Percentiles rank a stretch among this genome's conserved stretches.
Evolutionary conservation across 2,797 vertebrate species (phyloP).

Genomic region (Pterois miles): DNA sequence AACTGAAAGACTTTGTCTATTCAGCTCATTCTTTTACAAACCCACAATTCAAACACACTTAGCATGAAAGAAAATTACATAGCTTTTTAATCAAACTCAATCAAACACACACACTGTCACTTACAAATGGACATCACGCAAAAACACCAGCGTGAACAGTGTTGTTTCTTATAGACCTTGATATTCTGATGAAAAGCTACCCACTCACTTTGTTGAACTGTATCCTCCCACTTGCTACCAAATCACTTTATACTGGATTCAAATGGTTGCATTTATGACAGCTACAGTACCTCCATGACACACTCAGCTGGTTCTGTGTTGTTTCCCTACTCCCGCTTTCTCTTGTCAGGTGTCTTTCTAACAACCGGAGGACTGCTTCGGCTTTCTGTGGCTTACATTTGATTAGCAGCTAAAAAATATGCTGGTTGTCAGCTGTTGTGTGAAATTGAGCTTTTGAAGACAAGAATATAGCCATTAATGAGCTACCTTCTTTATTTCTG

Average conservation of each 20-base stretch:
- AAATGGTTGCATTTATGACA: conserved; percentile 27
- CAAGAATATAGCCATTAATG: conserved; percentile 56
- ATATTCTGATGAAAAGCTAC: background rate
- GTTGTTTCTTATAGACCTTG: background rate
- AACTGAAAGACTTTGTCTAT: background rate
- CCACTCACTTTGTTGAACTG: background rate
- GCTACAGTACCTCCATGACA: conserved; percentile 15
- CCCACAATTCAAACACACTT: background rate
- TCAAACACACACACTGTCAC: background rate
- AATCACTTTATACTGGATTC: conserved; percentile 14
- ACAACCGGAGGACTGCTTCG: conserved; percentile 40
- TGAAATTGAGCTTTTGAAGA: conserved; percentile 61
- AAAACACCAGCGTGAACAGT: background rate
- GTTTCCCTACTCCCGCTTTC: conserved; percentile 9
- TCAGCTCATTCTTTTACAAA: background rate
- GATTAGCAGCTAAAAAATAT: conserved; percentile 58
- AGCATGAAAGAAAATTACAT: background rate
- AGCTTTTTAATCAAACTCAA: background rate
- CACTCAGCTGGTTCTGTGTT: conserved; percentile 20
- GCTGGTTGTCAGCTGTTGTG: conserved; percentile 39
- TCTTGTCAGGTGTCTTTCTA: conserved; percentile 40
- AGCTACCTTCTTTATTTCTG: conserved; percentile 52
- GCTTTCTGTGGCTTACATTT: conserved; percentile 42
- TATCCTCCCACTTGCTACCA: conserved; percentile 6
- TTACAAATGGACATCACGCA: background rate